These are phyloP conservation scores for Coptotermes formosanus DNA, from an alignment of 1,140 invertebrate species.

Conservation along the genomic window DNA sequence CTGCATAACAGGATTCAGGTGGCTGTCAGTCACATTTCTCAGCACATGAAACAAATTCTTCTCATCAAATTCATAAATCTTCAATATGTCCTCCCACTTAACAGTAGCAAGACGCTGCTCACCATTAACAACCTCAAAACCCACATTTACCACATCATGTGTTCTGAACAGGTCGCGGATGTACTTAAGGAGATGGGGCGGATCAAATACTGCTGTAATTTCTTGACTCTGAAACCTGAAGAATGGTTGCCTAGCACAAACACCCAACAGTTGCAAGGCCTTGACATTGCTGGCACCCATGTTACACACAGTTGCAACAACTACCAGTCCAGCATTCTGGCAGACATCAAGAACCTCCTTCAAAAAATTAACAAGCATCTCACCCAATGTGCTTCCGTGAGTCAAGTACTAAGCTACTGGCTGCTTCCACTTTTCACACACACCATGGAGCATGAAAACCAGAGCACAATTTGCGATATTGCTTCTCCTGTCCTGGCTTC, in stretches of 20 bases:
- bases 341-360: no score
- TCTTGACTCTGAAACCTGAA: not conserved
- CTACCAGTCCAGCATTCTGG: no score
- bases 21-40: no score
- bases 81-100: no score
- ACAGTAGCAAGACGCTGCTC: no score
- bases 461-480: conserved; percentile 43
- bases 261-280: not conserved
- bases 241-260: not conserved
- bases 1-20: no score
- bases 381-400: not conserved
- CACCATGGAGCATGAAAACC: conserved; percentile 42
- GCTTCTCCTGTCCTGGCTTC: conserved; percentile 29
- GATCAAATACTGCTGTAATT: conserved; percentile 14
- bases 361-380: no score
- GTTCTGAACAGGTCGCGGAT: no score
- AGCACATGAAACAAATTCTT: no score
- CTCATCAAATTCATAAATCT: no score
- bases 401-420: conserved; percentile 40
- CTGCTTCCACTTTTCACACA: conserved; percentile 41
- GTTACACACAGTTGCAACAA: conserved; percentile 18
- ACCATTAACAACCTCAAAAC: no score
- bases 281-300: conserved; percentile 18
- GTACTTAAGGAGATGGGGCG: not conserved
- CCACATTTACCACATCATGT: no score